Conservation (phyloP, 2,888 invertebrate genomes). For the Caenorhabditis plicata region DNA sequence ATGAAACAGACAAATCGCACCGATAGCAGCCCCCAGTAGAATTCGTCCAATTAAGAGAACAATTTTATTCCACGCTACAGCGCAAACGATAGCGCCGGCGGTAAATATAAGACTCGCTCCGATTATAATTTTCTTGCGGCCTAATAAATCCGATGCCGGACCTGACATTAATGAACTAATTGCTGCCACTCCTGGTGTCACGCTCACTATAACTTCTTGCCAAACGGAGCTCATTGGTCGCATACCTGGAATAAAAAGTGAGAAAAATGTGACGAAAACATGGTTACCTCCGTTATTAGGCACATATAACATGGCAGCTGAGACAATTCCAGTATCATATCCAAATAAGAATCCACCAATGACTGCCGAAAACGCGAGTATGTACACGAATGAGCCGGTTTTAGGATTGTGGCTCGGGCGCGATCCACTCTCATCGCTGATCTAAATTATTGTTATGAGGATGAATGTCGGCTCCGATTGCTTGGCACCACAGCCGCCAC, state of each 20-base stretch:
- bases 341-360: constrained; percentile 66
- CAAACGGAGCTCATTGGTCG: constrained; percentile 48
- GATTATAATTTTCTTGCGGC: constrained; percentile 69
- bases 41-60: constrained; percentile 45
- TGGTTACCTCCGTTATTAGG: constrained; percentile 35
- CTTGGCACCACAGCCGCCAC: too few relatives aligned
- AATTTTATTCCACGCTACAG: constrained; percentile 42
- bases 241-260: too few relatives aligned
- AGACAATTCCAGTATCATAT: constrained; percentile 72
- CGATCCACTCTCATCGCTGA: too few relatives aligned
- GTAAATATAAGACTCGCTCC: constrained; percentile 69
- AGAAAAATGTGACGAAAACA: too few relatives aligned
- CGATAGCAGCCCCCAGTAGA: constrained; percentile 49
- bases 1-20: constrained; percentile 10
- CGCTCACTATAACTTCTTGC: constrained; percentile 58
- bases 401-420: constrained; percentile 28
- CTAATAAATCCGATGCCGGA: constrained; percentile 68
- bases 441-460: too few relatives aligned
- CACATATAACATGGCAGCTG: constrained; percentile 66
- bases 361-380: constrained; percentile 47
- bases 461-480: too few relatives aligned
- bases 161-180: constrained; percentile 63
- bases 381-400: constrained; percentile 45
- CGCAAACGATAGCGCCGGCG: constrained; percentile 67
- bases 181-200: constrained; percentile 53